Evolutionary conservation across 2,888 invertebrate species (phyloP).

Genomic region (Agriotes lineatus): DNA sequence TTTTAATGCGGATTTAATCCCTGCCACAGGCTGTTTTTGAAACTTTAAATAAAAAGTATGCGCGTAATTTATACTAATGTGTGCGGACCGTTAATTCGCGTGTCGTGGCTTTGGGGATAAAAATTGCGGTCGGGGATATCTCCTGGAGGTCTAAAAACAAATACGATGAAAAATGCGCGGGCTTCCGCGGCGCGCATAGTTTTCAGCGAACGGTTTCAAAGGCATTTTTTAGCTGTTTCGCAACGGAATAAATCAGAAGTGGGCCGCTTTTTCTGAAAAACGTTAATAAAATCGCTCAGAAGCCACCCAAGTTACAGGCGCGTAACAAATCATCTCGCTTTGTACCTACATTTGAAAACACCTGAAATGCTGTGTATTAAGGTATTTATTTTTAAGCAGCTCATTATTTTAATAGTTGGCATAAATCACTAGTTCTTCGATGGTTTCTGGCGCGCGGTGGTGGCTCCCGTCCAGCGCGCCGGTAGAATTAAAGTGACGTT

Average conservation of each 20-base stretch:
- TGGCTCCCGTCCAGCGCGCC: not conserved
- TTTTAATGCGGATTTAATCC: no score
- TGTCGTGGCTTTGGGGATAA: not conserved
- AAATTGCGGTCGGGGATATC: constrained; percentile 1
- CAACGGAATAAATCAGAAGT: constrained; percentile 13
- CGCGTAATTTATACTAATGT: no score
- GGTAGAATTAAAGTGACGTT: not conserved
- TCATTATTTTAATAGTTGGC: constrained; percentile 47
- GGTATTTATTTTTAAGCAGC: constrained; percentile 47
- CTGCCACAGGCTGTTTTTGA: no score
- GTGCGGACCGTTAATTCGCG: not conserved
- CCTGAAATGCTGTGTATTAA: constrained; percentile 46
- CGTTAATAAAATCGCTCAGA: constrained; percentile 24
- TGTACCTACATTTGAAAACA: constrained; percentile 48
- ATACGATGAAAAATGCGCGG: constrained; percentile 10
- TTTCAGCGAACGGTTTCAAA: constrained; percentile 7
- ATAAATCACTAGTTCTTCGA: constrained; percentile 40
- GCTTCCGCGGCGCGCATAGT: constrained; percentile 1
- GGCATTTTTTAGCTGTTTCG: constrained; percentile 16
- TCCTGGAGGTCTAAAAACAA: constrained; percentile 8
- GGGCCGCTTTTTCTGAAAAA: constrained; percentile 4
- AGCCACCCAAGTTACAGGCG: constrained; percentile 35
- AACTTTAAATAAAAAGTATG: no score
- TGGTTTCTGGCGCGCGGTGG: no score
- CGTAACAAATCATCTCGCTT: constrained; percentile 52